These are phyloP conservation scores for Hemibagrus wyckioides DNA, from an alignment of 2,113 vertebrate species.

Conservation along the genomic window DNA sequence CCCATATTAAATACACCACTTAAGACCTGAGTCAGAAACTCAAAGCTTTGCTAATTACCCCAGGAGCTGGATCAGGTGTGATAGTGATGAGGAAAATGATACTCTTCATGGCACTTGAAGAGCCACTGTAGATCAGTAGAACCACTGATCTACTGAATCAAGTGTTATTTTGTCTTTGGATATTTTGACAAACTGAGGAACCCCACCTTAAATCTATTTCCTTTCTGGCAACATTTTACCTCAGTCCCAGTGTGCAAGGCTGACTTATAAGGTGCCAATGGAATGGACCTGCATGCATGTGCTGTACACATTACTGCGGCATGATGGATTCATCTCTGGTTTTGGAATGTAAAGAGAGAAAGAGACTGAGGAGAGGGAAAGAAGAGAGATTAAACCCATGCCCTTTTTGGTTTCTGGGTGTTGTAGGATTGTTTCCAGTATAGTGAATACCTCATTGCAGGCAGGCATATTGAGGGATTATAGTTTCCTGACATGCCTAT, in stretches of 20 bases:
- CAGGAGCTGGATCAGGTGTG: neutral
- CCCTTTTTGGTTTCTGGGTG: constrained; percentile 51
- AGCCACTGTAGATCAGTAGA: too few species aligned
- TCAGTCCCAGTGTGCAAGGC: constrained; percentile 75
- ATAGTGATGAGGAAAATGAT: neutral
- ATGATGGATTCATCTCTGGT: constrained; percentile 44
- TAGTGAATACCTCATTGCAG: constrained; percentile 59
- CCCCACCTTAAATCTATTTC: constrained; percentile 78
- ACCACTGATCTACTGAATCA: constrained; percentile 26
- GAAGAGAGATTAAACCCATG: constrained; percentile 20
- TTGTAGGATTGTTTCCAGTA: constrained; percentile 62
- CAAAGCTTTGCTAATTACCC: neutral
- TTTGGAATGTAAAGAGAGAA: constrained; percentile 30
- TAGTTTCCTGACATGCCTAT: constrained; percentile 62
- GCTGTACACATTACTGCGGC: constrained; percentile 56
- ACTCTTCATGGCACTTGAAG: neutral
- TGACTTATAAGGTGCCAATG: constrained; percentile 74
- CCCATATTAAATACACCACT: neutral
- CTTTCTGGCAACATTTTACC: constrained; percentile 75
- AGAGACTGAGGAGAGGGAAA: constrained; percentile 14
- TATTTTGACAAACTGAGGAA: constrained; percentile 49
- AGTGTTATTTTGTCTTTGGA: constrained; percentile 35
- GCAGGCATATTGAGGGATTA: constrained; percentile 57
- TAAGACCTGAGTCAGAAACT: neutral
- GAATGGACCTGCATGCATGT: constrained; percentile 63